These are phyloP conservation scores for Microtus montanus DNA, from an alignment of 2,113 vertebrate genomes.

Conservation along the genomic window DNA sequence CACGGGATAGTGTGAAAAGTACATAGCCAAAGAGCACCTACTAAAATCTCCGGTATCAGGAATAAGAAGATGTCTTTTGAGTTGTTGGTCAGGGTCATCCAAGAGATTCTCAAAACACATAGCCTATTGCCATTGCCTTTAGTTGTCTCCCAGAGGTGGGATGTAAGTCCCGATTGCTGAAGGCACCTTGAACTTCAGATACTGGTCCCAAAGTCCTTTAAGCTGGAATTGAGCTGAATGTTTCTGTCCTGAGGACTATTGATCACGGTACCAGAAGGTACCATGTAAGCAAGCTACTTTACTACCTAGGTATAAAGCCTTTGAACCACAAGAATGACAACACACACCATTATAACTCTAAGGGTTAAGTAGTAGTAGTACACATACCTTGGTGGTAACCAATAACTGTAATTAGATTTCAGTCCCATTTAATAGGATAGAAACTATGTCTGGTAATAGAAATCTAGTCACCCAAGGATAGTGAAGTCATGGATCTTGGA, in stretches of 20 bases:
- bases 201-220: not conserved
- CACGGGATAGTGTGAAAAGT: no score
- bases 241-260: not conserved
- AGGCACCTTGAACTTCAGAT: not conserved
- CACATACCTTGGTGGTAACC: not conserved
- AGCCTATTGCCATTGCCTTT: not conserved
- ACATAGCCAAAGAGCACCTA: not conserved
- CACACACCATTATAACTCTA: not conserved
- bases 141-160: not conserved
- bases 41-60: not conserved
- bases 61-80: no score
- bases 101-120: no score
- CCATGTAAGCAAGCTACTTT: not conserved
- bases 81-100: no score
- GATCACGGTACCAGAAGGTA: not conserved
- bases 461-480: not conserved
- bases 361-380: not conserved
- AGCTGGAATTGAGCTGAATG: not conserved
- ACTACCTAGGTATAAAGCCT: not conserved
- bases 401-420: not conserved
- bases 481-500: no score
- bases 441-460: not conserved
- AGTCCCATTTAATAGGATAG: not conserved
- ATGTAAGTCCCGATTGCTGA: not conserved
- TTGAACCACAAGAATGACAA: not conserved